A percentile compares a stretch with the other conserved stretches of the same genome.
These are phyloP conservation scores for Leptinotarsa texana DNA, from an alignment of 1,140 invertebrate genomes.

Conservation along the genomic window DNA sequence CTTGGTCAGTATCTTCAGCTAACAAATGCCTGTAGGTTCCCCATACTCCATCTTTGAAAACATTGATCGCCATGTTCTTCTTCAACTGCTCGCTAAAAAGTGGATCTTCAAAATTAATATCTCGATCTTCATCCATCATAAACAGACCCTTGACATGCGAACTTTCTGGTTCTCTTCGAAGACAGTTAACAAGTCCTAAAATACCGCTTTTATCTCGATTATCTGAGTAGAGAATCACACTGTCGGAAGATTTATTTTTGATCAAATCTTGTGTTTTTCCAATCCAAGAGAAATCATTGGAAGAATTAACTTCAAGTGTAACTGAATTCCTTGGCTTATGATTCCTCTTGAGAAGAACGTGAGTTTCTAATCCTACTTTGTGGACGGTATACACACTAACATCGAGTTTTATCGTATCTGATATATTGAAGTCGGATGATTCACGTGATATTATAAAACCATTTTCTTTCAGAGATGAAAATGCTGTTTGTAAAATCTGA, in stretches of 20 bases:
- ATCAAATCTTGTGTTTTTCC: constrained; percentile 60
- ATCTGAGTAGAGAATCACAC: constrained; percentile 64
- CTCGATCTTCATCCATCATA: constrained; percentile 68
- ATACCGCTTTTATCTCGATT: constrained; percentile 72
- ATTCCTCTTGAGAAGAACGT: constrained; percentile 52
- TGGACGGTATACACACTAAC: constrained; percentile 56
- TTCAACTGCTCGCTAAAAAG: constrained; percentile 65
- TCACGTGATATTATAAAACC: constrained; percentile 61
- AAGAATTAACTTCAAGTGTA: constrained; percentile 19
- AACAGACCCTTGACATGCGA: constrained; percentile 65
- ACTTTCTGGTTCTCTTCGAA: constrained; percentile 71
- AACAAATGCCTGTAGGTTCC: constrained; percentile 62
- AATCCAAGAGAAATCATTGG: constrained; percentile 59
- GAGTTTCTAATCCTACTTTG: constrained; percentile 55
- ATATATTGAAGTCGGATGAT: constrained; percentile 45
- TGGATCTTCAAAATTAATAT: constrained; percentile 65
- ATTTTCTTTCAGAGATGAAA: constrained; percentile 55
- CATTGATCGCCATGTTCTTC: constrained; percentile 70
- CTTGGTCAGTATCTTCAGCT: constrained; percentile 45
- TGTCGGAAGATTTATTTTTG: constrained; percentile 58
- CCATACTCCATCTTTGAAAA: constrained; percentile 66
- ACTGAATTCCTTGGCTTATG: neutral
- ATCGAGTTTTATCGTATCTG: constrained; percentile 33
- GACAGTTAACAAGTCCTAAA: constrained; percentile 75
- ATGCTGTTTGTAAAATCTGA: constrained; percentile 55